A percentile compares a stretch with the other conserved stretches of the same genome.
Evolutionary conservation across 2,113 vertebrate species (phyloP).

Genomic region (Columbina picui): DNA sequence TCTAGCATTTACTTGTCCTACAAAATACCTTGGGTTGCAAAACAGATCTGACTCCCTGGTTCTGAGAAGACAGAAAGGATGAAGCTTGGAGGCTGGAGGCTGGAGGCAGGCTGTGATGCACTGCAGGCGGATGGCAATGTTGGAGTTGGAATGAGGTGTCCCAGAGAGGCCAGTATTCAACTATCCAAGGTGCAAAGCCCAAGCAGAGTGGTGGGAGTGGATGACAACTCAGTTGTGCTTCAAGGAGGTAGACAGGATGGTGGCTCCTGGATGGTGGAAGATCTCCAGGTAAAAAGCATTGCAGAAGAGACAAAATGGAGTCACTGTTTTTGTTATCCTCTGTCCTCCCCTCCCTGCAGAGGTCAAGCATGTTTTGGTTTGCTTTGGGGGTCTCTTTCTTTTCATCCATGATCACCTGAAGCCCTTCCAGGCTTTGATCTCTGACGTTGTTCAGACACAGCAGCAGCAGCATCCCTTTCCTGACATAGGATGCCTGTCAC

Average conservation of each 20-base stretch:
- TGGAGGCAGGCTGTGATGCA: neutral
- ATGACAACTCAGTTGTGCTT: neutral
- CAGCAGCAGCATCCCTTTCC: neutral
- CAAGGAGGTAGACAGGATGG: neutral
- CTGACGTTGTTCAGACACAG: neutral
- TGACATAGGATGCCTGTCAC: neutral
- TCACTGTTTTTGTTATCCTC: neutral
- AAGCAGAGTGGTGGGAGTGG: neutral
- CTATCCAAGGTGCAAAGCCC: neutral
- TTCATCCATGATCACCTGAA: neutral
- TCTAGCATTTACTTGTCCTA: neutral
- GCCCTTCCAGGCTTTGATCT: neutral
- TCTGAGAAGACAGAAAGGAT: neutral
- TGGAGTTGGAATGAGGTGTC: neutral
- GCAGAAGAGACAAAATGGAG: neutral
- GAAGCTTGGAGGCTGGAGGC: neutral
- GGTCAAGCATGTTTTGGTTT: neutral
- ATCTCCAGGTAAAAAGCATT: neutral
- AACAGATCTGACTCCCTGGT: neutral
- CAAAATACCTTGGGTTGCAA: neutral
- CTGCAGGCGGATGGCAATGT: fast-evolving
- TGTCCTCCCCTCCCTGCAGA: neutral
- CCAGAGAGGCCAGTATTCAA: neutral
- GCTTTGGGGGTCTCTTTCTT: neutral
- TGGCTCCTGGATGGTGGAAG: neutral